Evolutionary conservation across 2,888 invertebrate species (phyloP), one percentile per base, ranked within the genome.

Genomic region (Carpatolechia fugitivella): DNA sequence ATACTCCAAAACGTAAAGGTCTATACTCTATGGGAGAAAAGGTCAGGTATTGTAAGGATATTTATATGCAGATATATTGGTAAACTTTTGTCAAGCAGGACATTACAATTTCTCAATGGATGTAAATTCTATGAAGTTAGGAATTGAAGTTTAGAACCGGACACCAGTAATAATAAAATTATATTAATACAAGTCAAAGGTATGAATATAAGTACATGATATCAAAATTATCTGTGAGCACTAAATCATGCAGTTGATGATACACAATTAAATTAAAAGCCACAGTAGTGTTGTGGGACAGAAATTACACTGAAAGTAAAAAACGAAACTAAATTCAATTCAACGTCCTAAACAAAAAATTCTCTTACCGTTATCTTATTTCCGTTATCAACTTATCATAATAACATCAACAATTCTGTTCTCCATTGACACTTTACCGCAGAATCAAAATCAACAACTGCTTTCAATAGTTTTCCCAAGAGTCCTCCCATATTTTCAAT

Each of bases 401-500:
- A 49, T 36, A 36, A 1, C 11, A 24, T 20, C 33, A 49, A 49
- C 18, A 6, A 6, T 6, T 24, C 7, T 16, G 24, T 6, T 24
- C 7, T 16, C 18, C 11, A 48, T 33, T 41, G 29, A 52, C 41
- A 48, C 56, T 49, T 18, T 59, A 24, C 29, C 44, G 29, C 44
- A 44, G 29, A 44, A 44, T 44, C 1, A 14, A 56, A 58, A 56
- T 58, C 63, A 48, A 31, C 13, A 48, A 10, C 29, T 18, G 18
- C 49, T 49, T 35, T 49, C 14, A 59, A 63, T 70, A 69, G 72
- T 74, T 76, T 81, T 74, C 85, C 82, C 83, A 64, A 60, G 83
- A 80, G 80, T 72, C 74, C 74, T 73, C 77, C 82, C 77, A 85
- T 82, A 86, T 85, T 85, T 86, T 74, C 82, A 80, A 84, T 80